phyloP scores from a whole-genome alignment of 2,113 vertebrate species.

The Oncorhynchus tshawytscha region DNA sequence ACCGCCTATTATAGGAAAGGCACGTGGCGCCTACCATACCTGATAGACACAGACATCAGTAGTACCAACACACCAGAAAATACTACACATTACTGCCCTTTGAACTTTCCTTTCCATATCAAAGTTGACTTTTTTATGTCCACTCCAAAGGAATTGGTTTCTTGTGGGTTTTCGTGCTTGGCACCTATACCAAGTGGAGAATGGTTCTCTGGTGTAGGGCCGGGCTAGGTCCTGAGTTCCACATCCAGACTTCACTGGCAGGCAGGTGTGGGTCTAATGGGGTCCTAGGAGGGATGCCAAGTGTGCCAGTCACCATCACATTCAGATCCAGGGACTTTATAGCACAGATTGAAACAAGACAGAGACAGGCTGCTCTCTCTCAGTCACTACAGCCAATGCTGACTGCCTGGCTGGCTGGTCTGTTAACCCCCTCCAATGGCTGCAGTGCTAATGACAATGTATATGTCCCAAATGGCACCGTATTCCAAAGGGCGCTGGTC shows the following conservation, averaged over 20 bases:
- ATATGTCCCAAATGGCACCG: too few species aligned
- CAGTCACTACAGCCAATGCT: too few species aligned
- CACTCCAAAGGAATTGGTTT: too few species aligned
- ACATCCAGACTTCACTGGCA: background rate
- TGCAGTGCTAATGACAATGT: too few species aligned
- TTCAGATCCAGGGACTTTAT: background rate
- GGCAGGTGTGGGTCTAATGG: constrained; percentile 33
- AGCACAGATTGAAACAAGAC: background rate
- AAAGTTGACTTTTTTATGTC: too few species aligned
- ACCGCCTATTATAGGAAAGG: background rate
- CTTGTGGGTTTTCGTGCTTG: background rate
- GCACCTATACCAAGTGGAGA: background rate
- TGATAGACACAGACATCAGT: background rate
- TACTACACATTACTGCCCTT: background rate
- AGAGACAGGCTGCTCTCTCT: background rate
- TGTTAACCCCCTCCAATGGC: too few species aligned
- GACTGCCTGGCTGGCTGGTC: too few species aligned
- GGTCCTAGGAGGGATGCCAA: constrained; percentile 34
- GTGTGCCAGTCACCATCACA: constrained; percentile 24
- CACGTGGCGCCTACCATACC: background rate
- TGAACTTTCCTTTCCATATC: too few species aligned
- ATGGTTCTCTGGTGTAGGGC: background rate
- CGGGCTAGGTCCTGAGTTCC: background rate
- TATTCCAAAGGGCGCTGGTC: too few species aligned
- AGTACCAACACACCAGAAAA: too few species aligned